Evolutionary conservation across 2,888 invertebrate genomes (phyloP), one percentile per base, ranked within the genome.

Genomic region (Meandrusa payeni): DNA sequence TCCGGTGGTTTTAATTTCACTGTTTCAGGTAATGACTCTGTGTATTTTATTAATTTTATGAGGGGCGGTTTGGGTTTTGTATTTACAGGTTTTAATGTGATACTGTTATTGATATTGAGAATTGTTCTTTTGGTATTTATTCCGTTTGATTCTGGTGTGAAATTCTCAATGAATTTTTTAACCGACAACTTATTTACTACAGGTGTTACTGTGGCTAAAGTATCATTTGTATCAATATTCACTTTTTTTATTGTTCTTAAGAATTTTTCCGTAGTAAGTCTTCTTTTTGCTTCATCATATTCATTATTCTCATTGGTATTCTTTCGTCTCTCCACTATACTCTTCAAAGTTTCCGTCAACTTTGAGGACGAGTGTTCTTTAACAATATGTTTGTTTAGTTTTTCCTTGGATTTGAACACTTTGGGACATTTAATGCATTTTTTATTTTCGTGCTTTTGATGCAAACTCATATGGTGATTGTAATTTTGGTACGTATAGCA

Each of bases 401-500:
- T 64, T 0, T 52, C 47, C 5, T 61, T 69, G 0, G 71, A 67
- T 28, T 53, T 59, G 24, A 83, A 87, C 0, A 50, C 52, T 32
- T 59, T 50, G 0, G 57, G 53, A 20, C 86, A 86, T 47, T 85
- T 85, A 0, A 82, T 69, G 37, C 86, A 86, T 7, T 62, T 65
- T 12, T 78, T 71, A 0, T 43, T 41, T 2, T 65, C 63, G 6
- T 61, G 61, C 23, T 62, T 69, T 2, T 61, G 64, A 36, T 83
- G 85, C 3, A 70, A 48, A n/a, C 61, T 69, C 32, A 75, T 53
- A 23, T 87, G 86, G 5, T 79, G 72, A n/a, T 79, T 64, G 15
- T 69, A 82, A 36, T 85, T 82, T 41, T 85, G 80, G 12, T 55
- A 74, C 0, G 86, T 86, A 10, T 79, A 82, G 27, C 86, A 86